Evolutionary conservation across 1,140 invertebrate genomes (phyloP), one percentile per base, ranked within the genome.

Genomic region (Heterodera schachtii): DNA sequence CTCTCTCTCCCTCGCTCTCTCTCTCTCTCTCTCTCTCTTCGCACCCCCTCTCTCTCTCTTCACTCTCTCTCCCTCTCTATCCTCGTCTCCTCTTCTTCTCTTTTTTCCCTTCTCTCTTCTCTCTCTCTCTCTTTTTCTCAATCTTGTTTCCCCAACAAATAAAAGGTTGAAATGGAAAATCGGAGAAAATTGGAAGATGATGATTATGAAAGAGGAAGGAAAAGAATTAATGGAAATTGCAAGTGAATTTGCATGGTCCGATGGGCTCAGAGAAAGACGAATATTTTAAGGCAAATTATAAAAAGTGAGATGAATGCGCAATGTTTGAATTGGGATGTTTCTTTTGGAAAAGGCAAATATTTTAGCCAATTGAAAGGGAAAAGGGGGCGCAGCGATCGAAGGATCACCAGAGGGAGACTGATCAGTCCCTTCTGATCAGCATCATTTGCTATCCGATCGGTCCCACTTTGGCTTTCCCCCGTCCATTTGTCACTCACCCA

Each of bases 401-500:
- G 31, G 49, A 52, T 52, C 6, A 52, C 49, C 49, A 52, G 49
- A 31, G 49, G 11, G 6, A 52, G 6, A 52, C 6, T 52, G 69
- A 41, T 46, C 44, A n/a, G 41, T 11, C 2, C 19, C 21, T 7
- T 11, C 21, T 41, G 6, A 19, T 41, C 21, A 41, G 21, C 19
- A n/a, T 31, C 21, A 6, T 19, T 60, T 60, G 4, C 41, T 46
- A 9, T 6, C 69, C 69, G 5, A 71, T 71, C n/a, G 6, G 49
- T 71, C 69, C 31, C 21, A 11, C 41, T 41, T 71, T 46, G 1
- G 31, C 11, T 3, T 71, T 19, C 13, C 75, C 49, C 31, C 67
- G 46, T 19, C 21, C 16, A 19, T 16, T 81, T 44, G 46, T 46
- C 47, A 84, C 83, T 80, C 69, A 84, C 83, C 83, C n/a, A 84